These are phyloP conservation scores for Sinella curviseta DNA, from an alignment of 1,140 invertebrate species.

Conservation along the genomic window DNA sequence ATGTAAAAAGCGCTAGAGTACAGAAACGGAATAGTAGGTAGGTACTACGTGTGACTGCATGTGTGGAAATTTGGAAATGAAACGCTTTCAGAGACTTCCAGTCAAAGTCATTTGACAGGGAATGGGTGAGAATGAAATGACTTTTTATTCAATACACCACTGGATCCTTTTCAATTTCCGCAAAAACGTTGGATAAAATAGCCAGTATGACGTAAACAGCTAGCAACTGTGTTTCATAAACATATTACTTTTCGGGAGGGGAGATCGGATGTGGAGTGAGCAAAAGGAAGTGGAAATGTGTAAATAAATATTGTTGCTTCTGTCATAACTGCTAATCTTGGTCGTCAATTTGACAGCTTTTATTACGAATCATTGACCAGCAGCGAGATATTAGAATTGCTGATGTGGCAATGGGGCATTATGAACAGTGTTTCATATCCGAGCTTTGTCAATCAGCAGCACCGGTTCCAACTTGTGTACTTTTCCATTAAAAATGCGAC, in stretches of 20 bases:
- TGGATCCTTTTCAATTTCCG: slow-evolving; percentile 21
- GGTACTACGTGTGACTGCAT: background rate
- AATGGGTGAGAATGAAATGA: background rate
- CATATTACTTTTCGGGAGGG: no score
- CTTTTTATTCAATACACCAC: slow-evolving; percentile 7
- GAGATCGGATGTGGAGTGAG: no score
- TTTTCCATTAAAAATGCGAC: no score
- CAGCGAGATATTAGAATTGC: no score
- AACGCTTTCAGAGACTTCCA: background rate
- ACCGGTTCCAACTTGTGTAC: no score
- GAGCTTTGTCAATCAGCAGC: no score
- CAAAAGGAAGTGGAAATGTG: background rate
- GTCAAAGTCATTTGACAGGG: background rate
- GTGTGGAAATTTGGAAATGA: background rate
- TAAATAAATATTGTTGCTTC: slow-evolving; percentile 1
- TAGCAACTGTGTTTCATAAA: no score
- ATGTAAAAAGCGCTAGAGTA: background rate
- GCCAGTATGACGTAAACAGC: background rate
- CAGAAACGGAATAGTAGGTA: no score
- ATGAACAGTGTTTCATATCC: no score
- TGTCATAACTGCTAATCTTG: background rate
- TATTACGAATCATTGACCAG: background rate
- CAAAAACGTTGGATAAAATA: background rate
- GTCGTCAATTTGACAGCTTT: background rate
- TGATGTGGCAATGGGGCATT: no score